Percentiles rank a stretch among this genome's conserved stretches.
phyloP scores from a whole-genome alignment of 2,113 vertebrate species.

The Brachypodius melanocephalos region DNA sequence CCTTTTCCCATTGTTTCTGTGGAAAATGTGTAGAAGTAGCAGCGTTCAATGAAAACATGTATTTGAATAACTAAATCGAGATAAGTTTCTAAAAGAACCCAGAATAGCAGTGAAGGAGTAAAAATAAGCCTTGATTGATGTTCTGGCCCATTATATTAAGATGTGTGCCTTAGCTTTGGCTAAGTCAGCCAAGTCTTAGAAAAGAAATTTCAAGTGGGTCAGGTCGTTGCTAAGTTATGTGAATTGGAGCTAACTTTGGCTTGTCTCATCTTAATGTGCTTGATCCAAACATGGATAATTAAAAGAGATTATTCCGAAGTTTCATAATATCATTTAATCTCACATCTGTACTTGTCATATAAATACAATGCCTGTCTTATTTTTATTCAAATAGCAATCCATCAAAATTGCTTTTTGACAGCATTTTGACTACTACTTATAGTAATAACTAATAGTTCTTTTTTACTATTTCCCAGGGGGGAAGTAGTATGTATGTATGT shows the following conservation, averaged over 20 bases:
- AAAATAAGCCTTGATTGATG: slow-evolving; percentile 14
- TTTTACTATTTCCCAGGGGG: not conserved
- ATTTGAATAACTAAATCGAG: not conserved
- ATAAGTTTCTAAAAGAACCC: not conserved
- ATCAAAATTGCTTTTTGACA: slow-evolving; percentile 51
- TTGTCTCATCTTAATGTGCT: slow-evolving; percentile 23
- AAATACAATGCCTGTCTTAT: slow-evolving; percentile 33
- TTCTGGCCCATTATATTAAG: slow-evolving; percentile 4
- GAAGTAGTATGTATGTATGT: not conserved
- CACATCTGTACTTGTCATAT: slow-evolving; percentile 2
- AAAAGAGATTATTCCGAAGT: not conserved
- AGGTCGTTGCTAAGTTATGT: slow-evolving; percentile 4
- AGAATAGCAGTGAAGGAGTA: not conserved
- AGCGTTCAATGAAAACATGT: not conserved
- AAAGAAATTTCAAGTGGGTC: slow-evolving; percentile 36
- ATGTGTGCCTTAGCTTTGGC: not conserved
- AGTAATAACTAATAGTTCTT: slow-evolving; percentile 10
- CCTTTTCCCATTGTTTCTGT: not conserved
- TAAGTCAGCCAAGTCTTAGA: not conserved
- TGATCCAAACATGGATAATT: slow-evolving; percentile 28
- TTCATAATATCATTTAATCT: not conserved
- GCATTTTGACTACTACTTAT: slow-evolving; percentile 8
- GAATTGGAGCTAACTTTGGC: slow-evolving; percentile 34
- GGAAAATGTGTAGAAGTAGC: not conserved
- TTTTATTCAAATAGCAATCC: slow-evolving; percentile 44